Conservation (phyloP, 2,797 vertebrate genomes). For the Hydrocynus forskahlii region DNA sequence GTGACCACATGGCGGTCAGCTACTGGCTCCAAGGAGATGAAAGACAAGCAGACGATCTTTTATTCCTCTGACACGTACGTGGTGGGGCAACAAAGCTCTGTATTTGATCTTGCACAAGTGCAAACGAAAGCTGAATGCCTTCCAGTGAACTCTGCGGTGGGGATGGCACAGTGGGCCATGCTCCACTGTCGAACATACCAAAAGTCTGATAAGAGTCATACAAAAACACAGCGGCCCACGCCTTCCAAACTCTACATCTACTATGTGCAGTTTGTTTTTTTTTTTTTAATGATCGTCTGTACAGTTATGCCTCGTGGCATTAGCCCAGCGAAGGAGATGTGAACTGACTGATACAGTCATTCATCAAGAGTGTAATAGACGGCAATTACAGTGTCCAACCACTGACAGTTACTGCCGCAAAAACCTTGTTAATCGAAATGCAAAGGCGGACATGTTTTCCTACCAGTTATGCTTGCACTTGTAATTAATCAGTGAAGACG, state of each 20-base stretch:
- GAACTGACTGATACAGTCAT: conserved; percentile 39
- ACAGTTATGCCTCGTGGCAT: conserved; percentile 28
- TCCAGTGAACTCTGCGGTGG: neutral
- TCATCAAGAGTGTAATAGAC: conserved; percentile 36
- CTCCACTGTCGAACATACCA: conserved; percentile 41
- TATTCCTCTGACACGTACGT: conserved; percentile 19
- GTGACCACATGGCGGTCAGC: conserved; percentile 48
- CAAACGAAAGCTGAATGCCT: conserved; percentile 39
- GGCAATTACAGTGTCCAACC: conserved; percentile 15
- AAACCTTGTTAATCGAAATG: conserved; percentile 35
- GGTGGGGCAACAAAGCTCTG: conserved; percentile 36
- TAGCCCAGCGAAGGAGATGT: conserved; percentile 32
- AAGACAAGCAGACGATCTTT: conserved; percentile 33
- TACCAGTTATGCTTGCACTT: conserved; percentile 15
- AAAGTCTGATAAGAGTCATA: conserved; percentile 47
- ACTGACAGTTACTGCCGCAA: conserved; percentile 41
- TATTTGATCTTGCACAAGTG: conserved; percentile 52
- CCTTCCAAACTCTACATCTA: neutral
- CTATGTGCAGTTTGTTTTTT: conserved; percentile 8
- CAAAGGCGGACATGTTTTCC: conserved; percentile 6
- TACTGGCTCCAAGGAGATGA: conserved; percentile 42
- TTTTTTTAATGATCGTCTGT: conserved; percentile 28
- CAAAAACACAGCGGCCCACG: conserved; percentile 36
- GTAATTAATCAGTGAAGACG: conserved; percentile 33
- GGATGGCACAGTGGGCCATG: neutral